Conservation (phyloP, 2,113 vertebrate species). For the Gasterosteus nipponicus region DNA sequence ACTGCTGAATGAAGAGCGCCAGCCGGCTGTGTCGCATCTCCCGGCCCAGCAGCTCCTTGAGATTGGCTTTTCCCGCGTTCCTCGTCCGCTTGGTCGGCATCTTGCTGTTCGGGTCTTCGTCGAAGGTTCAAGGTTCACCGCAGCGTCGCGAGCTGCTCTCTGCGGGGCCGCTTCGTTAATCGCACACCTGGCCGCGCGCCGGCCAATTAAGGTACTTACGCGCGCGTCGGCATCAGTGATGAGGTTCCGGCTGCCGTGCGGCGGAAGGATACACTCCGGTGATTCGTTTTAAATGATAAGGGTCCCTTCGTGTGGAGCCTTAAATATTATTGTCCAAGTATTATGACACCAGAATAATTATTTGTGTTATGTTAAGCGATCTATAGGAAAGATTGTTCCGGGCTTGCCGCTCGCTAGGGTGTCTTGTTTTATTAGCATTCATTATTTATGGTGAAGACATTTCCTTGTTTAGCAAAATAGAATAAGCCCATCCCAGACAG, state of each 20-base stretch:
- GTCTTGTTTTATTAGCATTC: too few relatives aligned
- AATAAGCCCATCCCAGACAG: too few relatives aligned
- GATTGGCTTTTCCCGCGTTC: background rate
- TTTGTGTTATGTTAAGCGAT: too few relatives aligned
- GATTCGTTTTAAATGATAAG: background rate
- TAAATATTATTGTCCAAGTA: background rate
- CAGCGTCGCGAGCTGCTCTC: too few relatives aligned
- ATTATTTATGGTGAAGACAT: too few relatives aligned
- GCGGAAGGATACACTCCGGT: slow-evolving; percentile 23
- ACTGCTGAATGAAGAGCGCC: slow-evolving; percentile 83
- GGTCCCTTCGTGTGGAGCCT: background rate
- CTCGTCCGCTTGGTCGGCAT: slow-evolving; percentile 39
- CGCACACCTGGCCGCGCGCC: background rate
- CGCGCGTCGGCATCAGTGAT: background rate
- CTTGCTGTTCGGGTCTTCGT: background rate
- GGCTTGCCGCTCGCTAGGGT: too few relatives aligned
- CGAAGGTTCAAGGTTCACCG: background rate
- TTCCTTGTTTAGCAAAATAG: too few relatives aligned
- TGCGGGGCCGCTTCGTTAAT: background rate
- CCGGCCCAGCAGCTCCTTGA: slow-evolving; percentile 20
- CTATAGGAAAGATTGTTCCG: too few relatives aligned
- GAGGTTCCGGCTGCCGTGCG: background rate
- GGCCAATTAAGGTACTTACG: slow-evolving; percentile 1
- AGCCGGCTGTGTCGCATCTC: slow-evolving; percentile 68
- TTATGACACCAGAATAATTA: too few relatives aligned